phyloP scores from a whole-genome alignment of 2,888 invertebrate genomes.

The Abscondita cerata region DNA sequence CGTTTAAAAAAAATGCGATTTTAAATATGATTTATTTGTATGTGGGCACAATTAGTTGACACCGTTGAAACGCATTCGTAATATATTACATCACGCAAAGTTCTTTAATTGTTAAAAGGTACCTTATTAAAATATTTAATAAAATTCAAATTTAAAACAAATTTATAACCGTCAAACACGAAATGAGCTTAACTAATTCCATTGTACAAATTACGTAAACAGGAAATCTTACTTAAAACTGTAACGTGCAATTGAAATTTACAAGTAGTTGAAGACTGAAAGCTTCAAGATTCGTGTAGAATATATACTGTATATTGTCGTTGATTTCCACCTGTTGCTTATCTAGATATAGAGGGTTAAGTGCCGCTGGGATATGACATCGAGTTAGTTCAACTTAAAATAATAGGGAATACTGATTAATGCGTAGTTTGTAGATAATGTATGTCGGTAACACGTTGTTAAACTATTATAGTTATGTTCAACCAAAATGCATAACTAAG shows the following conservation, averaged over 20 bases:
- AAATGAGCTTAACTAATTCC: slow-evolving; percentile 1
- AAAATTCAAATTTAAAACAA: slow-evolving; percentile 22
- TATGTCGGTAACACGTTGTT: slow-evolving; percentile 1
- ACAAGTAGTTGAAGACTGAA: neutral
- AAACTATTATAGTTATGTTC: too few species aligned
- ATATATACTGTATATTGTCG: slow-evolving; percentile 17
- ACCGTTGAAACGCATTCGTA: slow-evolving; percentile 33
- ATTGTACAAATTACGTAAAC: neutral
- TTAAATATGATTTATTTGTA: neutral
- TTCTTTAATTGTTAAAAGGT: slow-evolving; percentile 31
- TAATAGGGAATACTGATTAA: slow-evolving; percentile 20
- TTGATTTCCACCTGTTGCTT: slow-evolving; percentile 37
- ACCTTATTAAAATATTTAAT: slow-evolving; percentile 37
- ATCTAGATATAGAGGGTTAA: slow-evolving; percentile 21
- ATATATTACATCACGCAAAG: slow-evolving; percentile 37
- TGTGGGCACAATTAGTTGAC: slow-evolving; percentile 22
- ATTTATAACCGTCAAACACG: slow-evolving; percentile 31
- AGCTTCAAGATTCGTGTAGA: neutral
- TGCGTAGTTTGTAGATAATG: slow-evolving; percentile 21
- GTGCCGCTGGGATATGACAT: slow-evolving; percentile 17
- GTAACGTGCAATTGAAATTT: neutral
- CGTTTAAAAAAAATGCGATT: neutral
- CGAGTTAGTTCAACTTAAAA: slow-evolving; percentile 22
- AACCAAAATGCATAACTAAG: too few species aligned
- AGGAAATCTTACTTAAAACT: slow-evolving; percentile 8